Conservation (phyloP, 92 coral and sea anemone genomes). For the Blastomussa wellsi region DNA sequence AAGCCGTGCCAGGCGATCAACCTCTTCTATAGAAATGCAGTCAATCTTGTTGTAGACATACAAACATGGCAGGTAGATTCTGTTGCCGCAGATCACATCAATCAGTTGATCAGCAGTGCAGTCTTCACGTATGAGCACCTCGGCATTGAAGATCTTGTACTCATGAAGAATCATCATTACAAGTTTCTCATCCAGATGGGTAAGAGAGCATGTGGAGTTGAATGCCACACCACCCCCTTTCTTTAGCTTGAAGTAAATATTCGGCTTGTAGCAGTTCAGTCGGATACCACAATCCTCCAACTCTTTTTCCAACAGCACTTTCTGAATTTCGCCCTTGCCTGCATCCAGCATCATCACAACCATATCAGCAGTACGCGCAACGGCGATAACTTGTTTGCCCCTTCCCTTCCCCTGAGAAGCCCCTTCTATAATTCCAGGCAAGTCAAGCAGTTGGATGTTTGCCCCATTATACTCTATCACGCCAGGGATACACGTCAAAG, state of each 20-base stretch:
- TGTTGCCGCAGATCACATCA: conserved; percentile 88
- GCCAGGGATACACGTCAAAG: conserved; percentile 97
- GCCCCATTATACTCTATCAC: conserved; percentile 95
- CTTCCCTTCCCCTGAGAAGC: conserved; percentile 97
- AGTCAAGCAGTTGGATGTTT: conserved; percentile 90
- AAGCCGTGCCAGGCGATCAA: conserved; percentile 91
- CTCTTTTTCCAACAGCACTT: conserved; percentile 86
- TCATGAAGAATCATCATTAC: conserved; percentile 92
- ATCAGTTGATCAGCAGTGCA: conserved; percentile 92
- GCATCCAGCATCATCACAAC: conserved; percentile 98
- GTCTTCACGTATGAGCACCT: conserved; percentile 97
- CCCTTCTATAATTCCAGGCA: conserved; percentile 97
- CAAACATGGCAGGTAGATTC: conserved; percentile 89
- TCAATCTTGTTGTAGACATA: conserved; percentile 99
- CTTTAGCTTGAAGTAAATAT: conserved; percentile 92
- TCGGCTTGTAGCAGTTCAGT: conserved; percentile 82
- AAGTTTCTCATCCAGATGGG: conserved; percentile 90
- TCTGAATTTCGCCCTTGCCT: conserved; percentile 89
- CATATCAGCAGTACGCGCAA: conserved; percentile 96
- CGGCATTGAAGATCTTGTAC: conserved; percentile 98
- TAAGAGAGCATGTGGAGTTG: conserved; percentile 88
- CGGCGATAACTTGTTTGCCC: conserved; percentile 95
- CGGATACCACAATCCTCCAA: conserved; percentile 96
- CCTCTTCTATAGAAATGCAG: conserved; percentile 96
- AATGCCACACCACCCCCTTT: conserved; percentile 94